Conservation (phyloP, 2,113 vertebrate genomes). For the Rhinoderma darwinii region DNA sequence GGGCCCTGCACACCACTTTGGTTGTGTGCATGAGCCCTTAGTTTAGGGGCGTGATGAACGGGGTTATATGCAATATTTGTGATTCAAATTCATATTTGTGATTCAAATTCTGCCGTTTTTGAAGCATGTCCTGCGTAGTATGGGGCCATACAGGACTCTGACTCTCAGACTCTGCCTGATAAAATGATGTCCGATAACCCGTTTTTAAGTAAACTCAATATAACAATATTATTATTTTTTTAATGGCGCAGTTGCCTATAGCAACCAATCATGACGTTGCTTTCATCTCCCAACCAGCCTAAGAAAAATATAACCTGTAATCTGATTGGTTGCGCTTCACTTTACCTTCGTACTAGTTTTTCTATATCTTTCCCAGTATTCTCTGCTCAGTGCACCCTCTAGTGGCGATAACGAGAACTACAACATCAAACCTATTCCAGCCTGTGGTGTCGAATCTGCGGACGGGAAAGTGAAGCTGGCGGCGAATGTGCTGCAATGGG, state of each 20-base stretch:
- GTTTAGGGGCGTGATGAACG: no score
- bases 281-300: background rate
- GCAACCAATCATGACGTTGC: background rate
- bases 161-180: no score
- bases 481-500: slow-evolving; percentile 4
- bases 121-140: no score
- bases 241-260: background rate
- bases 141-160: no score
- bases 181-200: no score
- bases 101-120: no score
- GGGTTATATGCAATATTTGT: no score
- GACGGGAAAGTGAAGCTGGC: background rate
- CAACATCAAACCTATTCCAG: background rate
- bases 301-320: background rate
- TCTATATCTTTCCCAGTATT: background rate
- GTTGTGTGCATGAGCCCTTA: no score
- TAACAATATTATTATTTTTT: no score
- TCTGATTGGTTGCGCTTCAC: background rate
- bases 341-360: fast-evolving
- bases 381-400: background rate
- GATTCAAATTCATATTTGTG: no score
- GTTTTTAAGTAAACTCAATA: no score
- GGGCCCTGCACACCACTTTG: no score
- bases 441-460: slow-evolving; percentile 43
- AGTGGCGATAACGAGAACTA: background rate